Conservation (phyloP, 2,888 invertebrate species). For the Junonia oenone region DNA sequence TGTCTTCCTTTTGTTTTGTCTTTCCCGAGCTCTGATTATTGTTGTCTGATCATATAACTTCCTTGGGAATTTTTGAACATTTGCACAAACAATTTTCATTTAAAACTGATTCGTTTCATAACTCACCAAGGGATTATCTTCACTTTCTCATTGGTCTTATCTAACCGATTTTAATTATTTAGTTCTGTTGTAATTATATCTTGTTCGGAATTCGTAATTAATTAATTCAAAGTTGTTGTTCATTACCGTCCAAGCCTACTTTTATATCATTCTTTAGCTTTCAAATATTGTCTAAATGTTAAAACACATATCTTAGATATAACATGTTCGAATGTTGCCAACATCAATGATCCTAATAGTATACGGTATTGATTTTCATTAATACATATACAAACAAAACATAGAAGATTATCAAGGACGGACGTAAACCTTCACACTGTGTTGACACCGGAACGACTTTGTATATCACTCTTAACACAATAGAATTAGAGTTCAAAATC, state of each 20-base stretch:
- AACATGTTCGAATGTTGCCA: neutral
- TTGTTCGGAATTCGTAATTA: neutral
- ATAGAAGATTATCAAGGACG: slow-evolving; percentile 2
- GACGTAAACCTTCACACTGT: neutral
- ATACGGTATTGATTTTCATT: neutral
- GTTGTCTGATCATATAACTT: slow-evolving; percentile 40
- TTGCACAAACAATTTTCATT: slow-evolving; percentile 11
- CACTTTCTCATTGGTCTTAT: slow-evolving; percentile 41
- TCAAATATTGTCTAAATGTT: neutral
- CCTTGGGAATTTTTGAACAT: slow-evolving; percentile 44
- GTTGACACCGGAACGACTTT: slow-evolving; percentile 3
- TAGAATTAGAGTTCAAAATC: slow-evolving; percentile 10
- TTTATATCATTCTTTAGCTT: neutral
- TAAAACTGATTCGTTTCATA: slow-evolving; percentile 24
- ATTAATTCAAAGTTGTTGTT: too few species aligned
- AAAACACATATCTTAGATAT: neutral
- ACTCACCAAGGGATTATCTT: slow-evolving; percentile 40
- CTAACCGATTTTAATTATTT: slow-evolving; percentile 7
- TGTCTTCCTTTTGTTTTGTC: slow-evolving; percentile 14
- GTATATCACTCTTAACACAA: slow-evolving; percentile 1
- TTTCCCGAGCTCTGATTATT: slow-evolving; percentile 20
- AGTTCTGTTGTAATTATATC: slow-evolving; percentile 1
- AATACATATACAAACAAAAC: neutral
- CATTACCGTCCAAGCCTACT: too few species aligned
- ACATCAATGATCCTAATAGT: neutral